Conservation (phyloP, 2,797 vertebrate species). For the Syndactyla subalaris region DNA sequence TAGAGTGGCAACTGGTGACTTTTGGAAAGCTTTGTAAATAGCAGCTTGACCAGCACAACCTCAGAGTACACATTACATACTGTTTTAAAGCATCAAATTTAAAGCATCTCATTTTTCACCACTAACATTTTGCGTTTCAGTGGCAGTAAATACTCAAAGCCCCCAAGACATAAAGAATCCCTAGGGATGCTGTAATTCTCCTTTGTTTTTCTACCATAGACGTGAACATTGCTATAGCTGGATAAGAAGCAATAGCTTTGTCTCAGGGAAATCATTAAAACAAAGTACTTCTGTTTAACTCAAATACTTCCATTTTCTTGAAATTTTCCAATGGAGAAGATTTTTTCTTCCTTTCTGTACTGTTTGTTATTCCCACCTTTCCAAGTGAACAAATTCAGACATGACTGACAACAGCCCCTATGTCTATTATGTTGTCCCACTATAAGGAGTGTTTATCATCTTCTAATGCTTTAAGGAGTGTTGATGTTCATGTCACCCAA, state of each 20-base stretch:
- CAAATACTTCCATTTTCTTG: background rate
- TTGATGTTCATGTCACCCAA: background rate
- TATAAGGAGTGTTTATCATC: background rate
- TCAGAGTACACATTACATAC: background rate
- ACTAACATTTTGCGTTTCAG: background rate
- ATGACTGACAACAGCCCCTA: background rate
- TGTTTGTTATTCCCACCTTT: background rate
- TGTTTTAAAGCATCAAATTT: background rate
- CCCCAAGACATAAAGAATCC: background rate
- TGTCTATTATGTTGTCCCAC: background rate
- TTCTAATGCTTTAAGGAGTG: background rate
- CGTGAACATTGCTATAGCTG: background rate
- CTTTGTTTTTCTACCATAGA: background rate
- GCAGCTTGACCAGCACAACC: background rate
- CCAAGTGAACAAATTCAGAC: background rate
- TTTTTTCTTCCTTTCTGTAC: background rate
- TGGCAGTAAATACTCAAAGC: background rate
- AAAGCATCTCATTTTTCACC: background rate
- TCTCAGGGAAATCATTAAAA: background rate
- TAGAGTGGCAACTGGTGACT: background rate
- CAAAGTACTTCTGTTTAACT: background rate
- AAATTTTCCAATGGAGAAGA: background rate
- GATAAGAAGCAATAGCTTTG: background rate
- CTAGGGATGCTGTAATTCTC: background rate
- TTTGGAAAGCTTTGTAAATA: background rate